Evolutionary conservation across 2,888 invertebrate genomes (phyloP).

Genomic region (Epinotia bilunana): DNA sequence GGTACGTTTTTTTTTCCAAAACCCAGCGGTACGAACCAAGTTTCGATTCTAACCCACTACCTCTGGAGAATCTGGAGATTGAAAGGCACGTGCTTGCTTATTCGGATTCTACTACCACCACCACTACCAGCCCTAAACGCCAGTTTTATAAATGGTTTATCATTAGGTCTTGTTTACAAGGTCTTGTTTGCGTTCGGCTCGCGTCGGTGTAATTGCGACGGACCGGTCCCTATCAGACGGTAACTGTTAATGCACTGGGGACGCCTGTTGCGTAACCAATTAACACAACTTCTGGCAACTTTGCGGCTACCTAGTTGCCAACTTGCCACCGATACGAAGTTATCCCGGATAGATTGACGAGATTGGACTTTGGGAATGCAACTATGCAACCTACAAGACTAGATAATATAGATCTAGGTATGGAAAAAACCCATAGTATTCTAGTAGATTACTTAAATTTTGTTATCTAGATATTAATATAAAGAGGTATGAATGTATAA

Average conservation of each 20-base stretch:
- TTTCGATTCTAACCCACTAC: too few relatives aligned
- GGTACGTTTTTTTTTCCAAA: too few relatives aligned
- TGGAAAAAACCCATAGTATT: too few relatives aligned
- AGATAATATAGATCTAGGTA: neutral
- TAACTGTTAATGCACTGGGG: slow-evolving; percentile 58
- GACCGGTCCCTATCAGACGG: slow-evolving; percentile 52
- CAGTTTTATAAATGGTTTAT: too few relatives aligned
- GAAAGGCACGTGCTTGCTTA: too few relatives aligned
- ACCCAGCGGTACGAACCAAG: too few relatives aligned
- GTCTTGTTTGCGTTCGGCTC: neutral
- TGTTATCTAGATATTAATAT: too few relatives aligned
- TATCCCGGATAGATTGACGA: neutral
- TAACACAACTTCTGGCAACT: slow-evolving; percentile 13
- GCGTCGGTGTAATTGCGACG: slow-evolving; percentile 58
- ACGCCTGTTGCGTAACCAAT: slow-evolving; percentile 49
- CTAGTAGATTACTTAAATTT: too few relatives aligned
- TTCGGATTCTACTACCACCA: too few relatives aligned
- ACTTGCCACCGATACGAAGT: slow-evolving; percentile 2
- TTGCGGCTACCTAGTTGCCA: neutral
- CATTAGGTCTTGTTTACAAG: neutral
- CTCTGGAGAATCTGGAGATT: too few relatives aligned
- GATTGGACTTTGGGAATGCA: neutral
- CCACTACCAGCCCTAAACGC: too few relatives aligned
- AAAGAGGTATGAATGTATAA: too few relatives aligned
- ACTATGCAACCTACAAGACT: neutral